A percentile compares a stretch with the other conserved stretches of the same genome.
Evolutionary conservation across 2,797 vertebrate genomes (phyloP).

Genomic region (Neomorphus geoffroyi): DNA sequence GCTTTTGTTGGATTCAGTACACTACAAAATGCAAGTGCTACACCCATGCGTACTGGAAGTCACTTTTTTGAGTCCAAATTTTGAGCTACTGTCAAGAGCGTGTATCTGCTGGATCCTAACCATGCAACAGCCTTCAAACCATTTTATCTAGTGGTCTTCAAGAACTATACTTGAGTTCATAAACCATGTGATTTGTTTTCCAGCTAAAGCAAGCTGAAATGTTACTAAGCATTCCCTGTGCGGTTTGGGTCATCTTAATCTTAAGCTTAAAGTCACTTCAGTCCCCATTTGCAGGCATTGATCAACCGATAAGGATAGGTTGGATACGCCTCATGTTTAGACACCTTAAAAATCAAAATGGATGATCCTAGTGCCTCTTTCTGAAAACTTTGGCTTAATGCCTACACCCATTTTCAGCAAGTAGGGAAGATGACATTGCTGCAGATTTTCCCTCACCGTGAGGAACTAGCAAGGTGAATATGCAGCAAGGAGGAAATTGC

Average conservation of each 20-base stretch:
- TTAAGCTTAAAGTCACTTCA: neutral
- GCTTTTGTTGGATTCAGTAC: neutral
- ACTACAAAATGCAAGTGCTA: neutral
- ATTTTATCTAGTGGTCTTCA: neutral
- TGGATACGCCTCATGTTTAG: neutral
- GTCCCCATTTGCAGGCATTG: neutral
- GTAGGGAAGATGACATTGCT: constrained; percentile 7
- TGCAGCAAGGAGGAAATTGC: neutral
- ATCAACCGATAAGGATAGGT: neutral
- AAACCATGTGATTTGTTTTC: neutral
- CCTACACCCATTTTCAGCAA: constrained; percentile 21
- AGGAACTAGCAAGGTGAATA: constrained; percentile 40
- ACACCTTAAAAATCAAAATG: neutral
- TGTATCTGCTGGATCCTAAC: neutral
- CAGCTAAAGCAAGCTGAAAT: neutral
- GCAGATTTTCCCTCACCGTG: constrained; percentile 26
- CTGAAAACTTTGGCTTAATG: constrained; percentile 29
- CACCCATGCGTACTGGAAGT: neutral
- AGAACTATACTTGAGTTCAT: neutral
- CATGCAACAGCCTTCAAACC: neutral
- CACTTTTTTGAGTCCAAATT: neutral
- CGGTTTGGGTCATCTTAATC: neutral
- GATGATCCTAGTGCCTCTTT: neutral
- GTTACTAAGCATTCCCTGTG: neutral
- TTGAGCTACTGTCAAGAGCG: neutral